A percentile compares a stretch with the other conserved stretches of the same genome.
Evolutionary conservation across 2,888 invertebrate genomes (phyloP).

Genomic region (Tinea semifulvella): DNA sequence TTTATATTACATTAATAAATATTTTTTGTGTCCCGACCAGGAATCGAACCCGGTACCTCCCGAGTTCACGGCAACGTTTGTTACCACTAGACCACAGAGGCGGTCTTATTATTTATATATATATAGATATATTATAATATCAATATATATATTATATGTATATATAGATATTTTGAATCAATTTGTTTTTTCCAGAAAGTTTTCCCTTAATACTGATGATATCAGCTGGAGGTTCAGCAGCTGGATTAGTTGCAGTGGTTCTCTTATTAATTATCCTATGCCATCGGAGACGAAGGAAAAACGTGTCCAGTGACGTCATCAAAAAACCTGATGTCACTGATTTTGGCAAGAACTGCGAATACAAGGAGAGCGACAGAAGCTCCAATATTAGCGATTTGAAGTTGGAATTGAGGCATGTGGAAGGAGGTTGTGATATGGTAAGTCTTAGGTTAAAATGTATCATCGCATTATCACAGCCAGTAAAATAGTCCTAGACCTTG

Average conservation of each 20-base stretch:
- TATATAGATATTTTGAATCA: background rate
- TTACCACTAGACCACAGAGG: no score
- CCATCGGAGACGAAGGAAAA: conserved; percentile 66
- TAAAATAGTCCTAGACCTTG: no score
- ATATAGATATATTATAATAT: background rate
- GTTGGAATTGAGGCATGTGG: conserved; percentile 84
- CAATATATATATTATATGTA: background rate
- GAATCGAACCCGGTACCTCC: no score
- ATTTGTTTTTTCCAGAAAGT: conserved; percentile 44
- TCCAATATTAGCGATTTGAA: conserved; percentile 93
- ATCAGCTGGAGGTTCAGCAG: conserved; percentile 76
- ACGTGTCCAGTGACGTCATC: conserved; percentile 32
- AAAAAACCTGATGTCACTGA: conserved; percentile 66
- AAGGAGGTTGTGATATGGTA: conserved; percentile 79
- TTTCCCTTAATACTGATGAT: conserved; percentile 80
- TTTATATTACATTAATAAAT: no score
- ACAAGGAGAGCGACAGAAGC: conserved; percentile 83
- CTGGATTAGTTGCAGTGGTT: conserved; percentile 80
- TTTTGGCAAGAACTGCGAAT: conserved; percentile 46
- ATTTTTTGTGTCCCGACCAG: no score
- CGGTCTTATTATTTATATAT: no score
- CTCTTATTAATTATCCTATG: conserved; percentile 82
- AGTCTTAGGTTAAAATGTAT: no score
- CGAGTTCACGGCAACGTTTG: no score
- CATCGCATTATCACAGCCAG: no score